These are phyloP conservation scores for Pelusios castaneus DNA, from an alignment of 2,113 vertebrate genomes.

Conservation along the genomic window DNA sequence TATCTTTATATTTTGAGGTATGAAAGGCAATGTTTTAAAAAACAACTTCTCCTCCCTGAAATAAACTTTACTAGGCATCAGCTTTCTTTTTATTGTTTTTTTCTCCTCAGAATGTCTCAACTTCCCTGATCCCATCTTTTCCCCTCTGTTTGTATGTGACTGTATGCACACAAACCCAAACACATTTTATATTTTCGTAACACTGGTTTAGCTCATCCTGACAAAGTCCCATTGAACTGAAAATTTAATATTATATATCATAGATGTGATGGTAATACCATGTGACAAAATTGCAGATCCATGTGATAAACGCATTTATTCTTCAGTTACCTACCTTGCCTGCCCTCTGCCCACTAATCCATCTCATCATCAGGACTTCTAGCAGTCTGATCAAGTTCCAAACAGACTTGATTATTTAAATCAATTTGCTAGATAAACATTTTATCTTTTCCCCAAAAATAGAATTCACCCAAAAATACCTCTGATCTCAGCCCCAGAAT, in stretches of 20 bases:
- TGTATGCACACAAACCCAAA: background rate
- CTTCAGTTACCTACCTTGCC: background rate
- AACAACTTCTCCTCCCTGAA: background rate
- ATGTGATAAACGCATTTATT: background rate
- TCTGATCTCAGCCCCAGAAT: background rate
- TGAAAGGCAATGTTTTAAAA: background rate
- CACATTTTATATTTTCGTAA: background rate
- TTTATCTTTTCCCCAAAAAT: background rate
- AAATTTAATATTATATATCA: fast-evolving
- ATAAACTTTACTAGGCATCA: fast-evolving
- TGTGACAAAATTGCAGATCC: background rate
- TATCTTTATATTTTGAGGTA: background rate
- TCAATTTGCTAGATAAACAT: fast-evolving
- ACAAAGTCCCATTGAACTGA: background rate
- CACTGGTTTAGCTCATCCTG: background rate
- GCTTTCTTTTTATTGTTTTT: background rate
- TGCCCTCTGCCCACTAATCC: background rate
- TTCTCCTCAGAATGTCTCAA: background rate
- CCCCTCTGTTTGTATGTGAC: background rate
- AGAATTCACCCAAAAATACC: background rate
- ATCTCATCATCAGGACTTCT: background rate
- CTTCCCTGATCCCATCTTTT: background rate
- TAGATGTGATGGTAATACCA: background rate
- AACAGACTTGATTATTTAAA: background rate
- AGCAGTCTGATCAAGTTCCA: constrained; percentile 6